phyloP scores from a whole-genome alignment of 2,113 vertebrate genomes.

The Actinemys pallida region DNA sequence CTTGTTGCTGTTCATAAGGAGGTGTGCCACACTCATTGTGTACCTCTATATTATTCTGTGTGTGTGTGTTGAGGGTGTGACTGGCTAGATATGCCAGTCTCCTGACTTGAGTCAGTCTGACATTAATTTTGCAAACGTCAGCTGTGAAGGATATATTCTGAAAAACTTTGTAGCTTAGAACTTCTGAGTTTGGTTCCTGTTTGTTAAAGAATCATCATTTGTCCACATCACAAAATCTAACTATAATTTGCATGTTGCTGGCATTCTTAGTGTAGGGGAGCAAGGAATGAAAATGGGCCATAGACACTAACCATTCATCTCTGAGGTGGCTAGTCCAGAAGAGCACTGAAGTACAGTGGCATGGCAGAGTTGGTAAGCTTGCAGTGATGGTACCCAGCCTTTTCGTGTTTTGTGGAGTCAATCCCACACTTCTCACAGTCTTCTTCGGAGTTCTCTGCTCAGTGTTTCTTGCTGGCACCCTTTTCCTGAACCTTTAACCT shows the following conservation, averaged over 20 bases:
- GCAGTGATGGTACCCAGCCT: no score
- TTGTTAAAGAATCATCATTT: neutral
- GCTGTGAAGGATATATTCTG: neutral
- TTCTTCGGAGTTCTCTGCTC: neutral
- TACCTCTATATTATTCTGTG: neutral
- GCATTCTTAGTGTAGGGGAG: no score
- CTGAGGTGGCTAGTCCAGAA: no score
- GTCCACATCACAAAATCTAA: no score
- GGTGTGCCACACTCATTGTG: neutral
- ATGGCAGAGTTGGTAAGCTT: no score
- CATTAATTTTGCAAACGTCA: neutral
- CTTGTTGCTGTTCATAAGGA: conserved; percentile 23
- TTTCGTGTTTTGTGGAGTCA: no score
- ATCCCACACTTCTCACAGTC: no score
- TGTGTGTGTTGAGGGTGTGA: neutral
- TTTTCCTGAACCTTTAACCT: neutral
- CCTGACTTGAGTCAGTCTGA: neutral
- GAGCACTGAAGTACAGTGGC: no score
- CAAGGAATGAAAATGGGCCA: no score
- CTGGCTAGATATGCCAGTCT: neutral
- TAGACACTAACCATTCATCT: no score
- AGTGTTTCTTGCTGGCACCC: neutral
- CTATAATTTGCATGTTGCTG: no score
- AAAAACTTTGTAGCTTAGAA: neutral
- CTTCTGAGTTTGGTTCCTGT: neutral